Evolutionary conservation across 2,113 vertebrate species (phyloP), one percentile per base, ranked within the genome.

Genomic region (Onychostoma macrolepis): DNA sequence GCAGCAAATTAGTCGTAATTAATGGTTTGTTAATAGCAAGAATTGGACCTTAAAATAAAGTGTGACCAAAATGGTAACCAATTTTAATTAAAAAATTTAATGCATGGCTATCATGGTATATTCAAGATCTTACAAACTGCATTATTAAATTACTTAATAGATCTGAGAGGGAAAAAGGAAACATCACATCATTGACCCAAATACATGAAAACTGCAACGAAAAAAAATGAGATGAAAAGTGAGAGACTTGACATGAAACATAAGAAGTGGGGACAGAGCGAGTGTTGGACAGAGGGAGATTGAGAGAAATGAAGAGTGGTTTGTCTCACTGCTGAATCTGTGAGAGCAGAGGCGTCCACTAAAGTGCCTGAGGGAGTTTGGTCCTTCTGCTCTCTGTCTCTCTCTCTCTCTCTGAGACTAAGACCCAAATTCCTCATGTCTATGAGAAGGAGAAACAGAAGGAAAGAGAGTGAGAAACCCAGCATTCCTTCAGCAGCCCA

Each of bases 341-440:
- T 71, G 88, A 89, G 83, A 84, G 74, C 30, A 65, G 36, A 80
- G 41, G 38, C 75, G 17, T 69, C 56, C 77, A 89, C 90, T 89
- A 87, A 86, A 88, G 87, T 69, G 91, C 92, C 92, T 87, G 69
- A 87, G 90, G 90, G 90, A 87, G 88, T 75, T 89, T 78, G 78
- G 77, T 71, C 75, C 85, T 82, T 61, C 82, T 85, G 84, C 76
- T 82, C 36, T 41, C 48, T 85, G 53, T 77, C 84, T 86, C 45
- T 78, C 72, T 77, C 21, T 75, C 84, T 85, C 45, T 85, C 50
- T 84, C 81, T 79, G n/a, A 85, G 80, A 89, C 90, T 89, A 76
- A 85, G 89, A 89, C 87, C 81, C 89, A 93, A 93, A 94, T 93
- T 94, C 92, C 92, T 92, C 94, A 94, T 90, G 91, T 93, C 91